Percentiles rank a stretch among this genome's conserved stretches.
phyloP scores from a whole-genome alignment of 2,113 vertebrate species.

The Herpailurus yagouaroundi region DNA sequence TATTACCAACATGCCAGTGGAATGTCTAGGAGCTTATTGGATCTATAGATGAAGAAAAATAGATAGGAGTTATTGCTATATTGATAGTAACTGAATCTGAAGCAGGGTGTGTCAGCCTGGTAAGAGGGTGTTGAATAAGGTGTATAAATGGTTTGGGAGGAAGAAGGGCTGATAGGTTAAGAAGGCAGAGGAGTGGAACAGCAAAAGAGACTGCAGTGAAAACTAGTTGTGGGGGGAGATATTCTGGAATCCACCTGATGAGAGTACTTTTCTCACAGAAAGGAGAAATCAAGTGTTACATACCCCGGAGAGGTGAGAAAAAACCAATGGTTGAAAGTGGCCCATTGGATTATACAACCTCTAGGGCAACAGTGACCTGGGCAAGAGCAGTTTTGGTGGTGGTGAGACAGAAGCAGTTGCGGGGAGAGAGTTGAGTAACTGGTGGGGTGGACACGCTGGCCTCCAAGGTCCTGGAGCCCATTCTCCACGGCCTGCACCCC shows the following conservation, averaged over 20 bases:
- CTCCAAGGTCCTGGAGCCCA: no score
- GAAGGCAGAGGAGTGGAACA: neutral
- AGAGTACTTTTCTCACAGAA: conserved; percentile 25
- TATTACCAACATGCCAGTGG: neutral
- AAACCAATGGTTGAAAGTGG: neutral
- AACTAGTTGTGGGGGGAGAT: neutral
- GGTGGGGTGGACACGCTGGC: accelerated
- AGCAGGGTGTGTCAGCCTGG: neutral
- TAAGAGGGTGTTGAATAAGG: neutral
- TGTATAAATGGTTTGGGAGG: neutral
- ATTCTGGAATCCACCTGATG: neutral
- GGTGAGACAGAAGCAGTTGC: neutral
- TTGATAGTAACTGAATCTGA: neutral
- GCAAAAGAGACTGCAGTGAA: neutral
- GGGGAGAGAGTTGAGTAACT: no score
- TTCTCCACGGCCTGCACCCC: neutral
- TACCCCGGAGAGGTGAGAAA: neutral
- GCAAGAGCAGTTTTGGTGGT: neutral
- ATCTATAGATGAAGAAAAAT: neutral
- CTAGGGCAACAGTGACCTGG: neutral
- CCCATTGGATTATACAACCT: neutral
- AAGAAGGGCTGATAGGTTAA: neutral
- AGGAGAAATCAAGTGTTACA: neutral
- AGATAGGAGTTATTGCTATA: neutral
- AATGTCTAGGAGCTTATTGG: neutral